Conservation (phyloP, 2,113 vertebrate genomes). For the Scortum barcoo region DNA sequence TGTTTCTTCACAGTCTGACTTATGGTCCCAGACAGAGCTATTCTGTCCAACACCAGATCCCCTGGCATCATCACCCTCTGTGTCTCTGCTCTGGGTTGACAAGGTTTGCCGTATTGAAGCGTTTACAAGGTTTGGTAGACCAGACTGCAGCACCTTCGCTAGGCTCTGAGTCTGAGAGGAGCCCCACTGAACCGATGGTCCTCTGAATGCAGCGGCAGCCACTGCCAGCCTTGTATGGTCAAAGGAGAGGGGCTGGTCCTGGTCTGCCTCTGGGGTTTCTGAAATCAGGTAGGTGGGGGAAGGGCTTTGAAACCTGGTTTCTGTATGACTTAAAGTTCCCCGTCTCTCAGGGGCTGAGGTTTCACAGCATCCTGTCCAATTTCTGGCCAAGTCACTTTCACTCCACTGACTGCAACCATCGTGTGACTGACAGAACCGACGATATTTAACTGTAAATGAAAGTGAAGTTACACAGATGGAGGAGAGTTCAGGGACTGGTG, state of each 20-base stretch:
- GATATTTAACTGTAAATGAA: constrained; percentile 67
- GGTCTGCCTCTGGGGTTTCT: constrained; percentile 48
- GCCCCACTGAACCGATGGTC: constrained; percentile 24
- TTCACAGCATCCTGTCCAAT: constrained; percentile 18
- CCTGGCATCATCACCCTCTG: not conserved
- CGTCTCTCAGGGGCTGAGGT: not conserved
- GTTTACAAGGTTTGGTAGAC: constrained; percentile 81
- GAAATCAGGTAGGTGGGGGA: not conserved
- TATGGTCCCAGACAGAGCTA: not conserved
- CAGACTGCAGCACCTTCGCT: constrained; percentile 70
- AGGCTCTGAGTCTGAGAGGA: constrained; percentile 66
- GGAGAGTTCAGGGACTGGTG: not conserved
- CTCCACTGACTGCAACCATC: not conserved
- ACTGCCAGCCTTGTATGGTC: constrained; percentile 77
- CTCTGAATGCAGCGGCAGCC: constrained; percentile 75
- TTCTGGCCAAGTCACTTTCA: not conserved
- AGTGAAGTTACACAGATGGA: not conserved
- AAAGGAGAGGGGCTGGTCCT: constrained; percentile 85
- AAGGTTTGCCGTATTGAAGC: constrained; percentile 19
- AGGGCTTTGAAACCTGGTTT: not conserved
- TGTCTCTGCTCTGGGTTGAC: not conserved
- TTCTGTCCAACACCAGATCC: not conserved
- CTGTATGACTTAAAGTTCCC: not conserved
- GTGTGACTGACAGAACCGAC: constrained; percentile 18
- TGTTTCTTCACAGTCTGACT: not conserved